Evolutionary conservation across 2,113 vertebrate genomes (phyloP), one percentile per base, ranked within the genome.

Genomic region (Cathartes aura): DNA sequence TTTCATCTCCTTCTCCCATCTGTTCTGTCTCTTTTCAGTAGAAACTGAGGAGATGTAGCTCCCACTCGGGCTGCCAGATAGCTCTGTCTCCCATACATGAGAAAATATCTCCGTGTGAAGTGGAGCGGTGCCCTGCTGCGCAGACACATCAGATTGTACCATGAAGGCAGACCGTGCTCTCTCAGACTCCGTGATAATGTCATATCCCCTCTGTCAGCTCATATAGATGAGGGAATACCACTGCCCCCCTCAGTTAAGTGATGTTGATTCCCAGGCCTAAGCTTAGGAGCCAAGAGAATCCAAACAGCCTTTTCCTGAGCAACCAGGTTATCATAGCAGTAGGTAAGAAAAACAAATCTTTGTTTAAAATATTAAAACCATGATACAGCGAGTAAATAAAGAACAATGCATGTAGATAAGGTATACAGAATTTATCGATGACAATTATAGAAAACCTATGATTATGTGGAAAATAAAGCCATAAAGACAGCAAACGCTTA

Each of bases 1-100:
- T 92, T 97, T 96, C 43, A 34, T 95, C 78, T 95, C 38, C 22
- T 89, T 73, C 45, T 92, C 73, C 94, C 94, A 95, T 97, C 96
- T 97, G 95, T 85, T 97, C 81, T 85, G 45, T 87, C 91, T 91
- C 81, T 82, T 79, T 93, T 92, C 82, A 58, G 90, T 68, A 75
- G 76, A 67, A 95, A 81, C 84, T 1, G 15, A 67, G 68, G 87
- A 94, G 84, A 68, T 64, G 62, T 14, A 87, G 84, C 91, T 96
- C 97, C 94, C 84, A 79, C 91, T 91, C 34, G 3, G 64, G 56
- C 89, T 91, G 76, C 56, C 27, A 68, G 70, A 63, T 79, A 71
- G 19, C 30, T 89, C 23, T 13, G 8, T 90, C 63, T 90, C 75
- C 79, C 30, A 1, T 80, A 34, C 13, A 64, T 7, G 18, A 93